These are phyloP conservation scores for Forpus xanthops DNA, from an alignment of 2,797 vertebrate species.

Conservation along the genomic window DNA sequence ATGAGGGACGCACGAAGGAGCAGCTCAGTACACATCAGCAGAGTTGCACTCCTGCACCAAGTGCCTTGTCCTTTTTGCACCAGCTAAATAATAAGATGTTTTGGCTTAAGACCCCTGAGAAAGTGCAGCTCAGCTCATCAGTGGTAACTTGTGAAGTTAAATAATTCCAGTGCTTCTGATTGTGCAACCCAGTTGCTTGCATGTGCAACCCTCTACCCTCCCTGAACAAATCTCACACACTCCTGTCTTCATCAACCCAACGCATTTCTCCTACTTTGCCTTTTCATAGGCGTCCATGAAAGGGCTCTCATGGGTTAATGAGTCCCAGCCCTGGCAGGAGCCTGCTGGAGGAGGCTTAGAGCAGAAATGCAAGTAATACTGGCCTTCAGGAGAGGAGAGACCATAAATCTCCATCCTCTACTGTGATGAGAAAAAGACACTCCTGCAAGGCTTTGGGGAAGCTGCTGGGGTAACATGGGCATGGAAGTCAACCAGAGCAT, in stretches of 20 bases:
- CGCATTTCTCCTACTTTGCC: background rate
- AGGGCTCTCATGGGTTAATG: accelerated
- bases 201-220: background rate
- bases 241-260: background rate
- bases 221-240: accelerated
- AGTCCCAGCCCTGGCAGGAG: background rate
- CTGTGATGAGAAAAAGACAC: background rate
- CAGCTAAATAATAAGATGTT: background rate
- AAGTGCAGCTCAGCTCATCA: background rate
- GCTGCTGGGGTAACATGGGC: background rate
- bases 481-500: background rate
- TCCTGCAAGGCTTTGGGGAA: background rate
- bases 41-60: background rate
- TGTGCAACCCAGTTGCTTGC: background rate
- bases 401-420: background rate
- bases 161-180: background rate
- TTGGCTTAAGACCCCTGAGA: background rate
- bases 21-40: accelerated
- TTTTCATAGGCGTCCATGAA: background rate
- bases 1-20: accelerated
- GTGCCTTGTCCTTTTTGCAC: background rate
- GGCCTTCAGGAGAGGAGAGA: background rate
- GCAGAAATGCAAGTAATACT: background rate
- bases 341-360: background rate
- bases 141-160: background rate